Base-by-base conservation (phyloP, 2,888 invertebrate genomes). In the Tridacna gigas region DNA sequence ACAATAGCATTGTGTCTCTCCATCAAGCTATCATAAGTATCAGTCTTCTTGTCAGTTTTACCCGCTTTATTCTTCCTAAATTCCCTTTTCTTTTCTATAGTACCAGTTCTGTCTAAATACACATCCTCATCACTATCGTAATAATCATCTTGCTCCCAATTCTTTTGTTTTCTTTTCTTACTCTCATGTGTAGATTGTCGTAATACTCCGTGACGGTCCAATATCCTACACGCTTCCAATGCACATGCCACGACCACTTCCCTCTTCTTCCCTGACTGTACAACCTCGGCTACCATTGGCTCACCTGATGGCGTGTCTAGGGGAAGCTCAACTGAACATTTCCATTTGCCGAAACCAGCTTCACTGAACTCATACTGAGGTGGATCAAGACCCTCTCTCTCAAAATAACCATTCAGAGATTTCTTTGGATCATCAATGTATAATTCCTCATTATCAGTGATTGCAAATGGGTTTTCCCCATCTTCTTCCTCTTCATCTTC, bases 111-210 rank as follows among this genome's bases (percentile, higher is more conserved):
- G 94, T 99, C 99, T 77, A 98, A 96, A 95, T 97, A 99, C 28
- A 97, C 97, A 94, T 99, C 99, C 84, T 99, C 99, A 92, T 99
- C 99, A 0, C 98, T 98, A 90, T 98, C 97, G 94, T 98, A 98
- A 94, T 96, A 98, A 95, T 98, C 99, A 92, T 99, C 97, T 4
- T 97, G 97, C 86, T 93, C 94, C 94, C 97, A 97, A 90, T 97
- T 96, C 89, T 97, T 97, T 15, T 96, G 95, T 94, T 97, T 98
- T 0, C 97, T 96, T 81, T 97, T 97, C n/a, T 97, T 96, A 81
- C 94, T 94, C 83, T 94, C 94, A 94, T 98, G 98, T 91, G 96
- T 97, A 0, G 98, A 97, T 94, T 98, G 97, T 22, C 98, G 95
- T 80, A 99, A 95, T 22, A 98, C 95, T 0, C 98, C 98, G 82